Conservation (phyloP, 1,140 invertebrate species). For the Piezodorus guildinii region DNA sequence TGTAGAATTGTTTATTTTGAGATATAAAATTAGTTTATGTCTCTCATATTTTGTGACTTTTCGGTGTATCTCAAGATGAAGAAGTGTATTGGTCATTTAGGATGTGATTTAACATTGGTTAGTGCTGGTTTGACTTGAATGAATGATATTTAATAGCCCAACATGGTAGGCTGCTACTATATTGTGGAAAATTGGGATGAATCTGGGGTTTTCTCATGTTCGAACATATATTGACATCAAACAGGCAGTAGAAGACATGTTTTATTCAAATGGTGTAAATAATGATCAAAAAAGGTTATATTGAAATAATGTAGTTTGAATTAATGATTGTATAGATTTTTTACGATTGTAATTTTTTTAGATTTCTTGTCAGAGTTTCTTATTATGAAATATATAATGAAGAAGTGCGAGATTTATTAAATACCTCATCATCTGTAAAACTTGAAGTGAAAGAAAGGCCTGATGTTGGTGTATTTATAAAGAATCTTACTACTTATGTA, state of each 20-base stretch:
- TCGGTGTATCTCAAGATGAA: too few species aligned
- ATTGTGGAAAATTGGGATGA: neutral
- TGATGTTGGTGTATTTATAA: conserved; percentile 71
- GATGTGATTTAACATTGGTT: too few species aligned
- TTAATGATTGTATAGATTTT: neutral
- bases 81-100: too few species aligned
- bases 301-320: neutral
- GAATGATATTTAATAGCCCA: neutral
- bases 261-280: neutral
- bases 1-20: too few species aligned
- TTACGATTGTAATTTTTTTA: conserved; percentile 32
- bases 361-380: conserved; percentile 63
- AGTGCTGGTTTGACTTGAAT: neutral
- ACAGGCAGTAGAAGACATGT: too few species aligned
- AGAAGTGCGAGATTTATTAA: conserved; percentile 63
- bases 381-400: conserved; percentile 76
- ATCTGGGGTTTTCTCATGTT: neutral
- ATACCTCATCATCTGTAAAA: conserved; percentile 37
- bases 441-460: conserved; percentile 62
- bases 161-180: neutral
- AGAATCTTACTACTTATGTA: conserved; percentile 61
- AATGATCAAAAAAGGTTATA: neutral
- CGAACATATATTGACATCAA: neutral
- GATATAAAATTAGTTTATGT: too few species aligned
- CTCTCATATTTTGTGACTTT: too few species aligned